Base-by-base conservation (phyloP, 2,113 vertebrate genomes). In the Ursus arctos region DNA sequence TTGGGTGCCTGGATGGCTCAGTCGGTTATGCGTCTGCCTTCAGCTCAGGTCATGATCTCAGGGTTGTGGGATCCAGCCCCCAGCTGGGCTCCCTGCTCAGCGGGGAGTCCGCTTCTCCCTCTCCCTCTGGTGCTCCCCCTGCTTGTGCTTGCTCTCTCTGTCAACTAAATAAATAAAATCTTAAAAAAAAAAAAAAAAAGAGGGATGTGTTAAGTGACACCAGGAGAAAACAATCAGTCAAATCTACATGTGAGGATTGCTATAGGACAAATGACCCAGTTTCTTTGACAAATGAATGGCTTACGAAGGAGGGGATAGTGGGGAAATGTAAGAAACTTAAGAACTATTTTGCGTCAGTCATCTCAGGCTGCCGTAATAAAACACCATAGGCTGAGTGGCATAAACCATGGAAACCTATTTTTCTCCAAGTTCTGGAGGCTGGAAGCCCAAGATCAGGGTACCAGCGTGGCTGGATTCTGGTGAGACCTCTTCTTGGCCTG, bases 261-360 rank as follows among this genome's bases (percentile, higher is more conserved):
- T 65, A 13, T 7, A 31, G 47, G 71, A 72, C n/a, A 49, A 55
- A 85, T 67, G 36, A 55, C 3, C 7, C 51, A n/a, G 21, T 83
- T 76, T 95, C 57, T 82, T 61, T 77, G 76, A 94, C 33, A 87
- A 88, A 76, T 57, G 55, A 69, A 36, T 76, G 16, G 13, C 36
- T 49, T 63, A 47, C 21, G 63, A 53, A 88, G n/a, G 13, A 18
- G 4, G 0, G 3, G 2, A 59, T 2, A 14, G 6, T 21, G 36
- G 53, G 43, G 22, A 4, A 65, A 81, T 28, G 10, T 22, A 59
- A 74, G 63, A 49, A 85, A 74, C 43, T 18, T 47, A 61, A 53
- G 65, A 71, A 65, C 4, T 43, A 3, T 53, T 51, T n/a, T 53
- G 26, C 55, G 10, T 74, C 82, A 53, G 19, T 72, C 61, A 53